phyloP scores from a whole-genome alignment of 2,888 invertebrate species.

The Strigamia crassipes region DNA sequence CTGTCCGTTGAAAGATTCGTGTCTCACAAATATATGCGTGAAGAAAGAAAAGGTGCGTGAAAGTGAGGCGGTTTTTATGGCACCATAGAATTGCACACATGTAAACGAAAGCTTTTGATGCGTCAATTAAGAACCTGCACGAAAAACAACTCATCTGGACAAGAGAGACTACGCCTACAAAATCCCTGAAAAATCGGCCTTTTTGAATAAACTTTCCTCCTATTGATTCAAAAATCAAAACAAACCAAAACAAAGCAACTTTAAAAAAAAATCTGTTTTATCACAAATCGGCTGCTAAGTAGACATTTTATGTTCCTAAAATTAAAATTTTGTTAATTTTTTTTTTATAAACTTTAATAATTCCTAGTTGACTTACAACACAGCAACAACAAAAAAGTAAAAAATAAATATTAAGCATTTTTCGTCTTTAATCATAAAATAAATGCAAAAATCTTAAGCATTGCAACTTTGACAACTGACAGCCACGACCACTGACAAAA shows the following conservation, averaged over 20 bases:
- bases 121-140: conserved; percentile 33
- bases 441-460: background rate
- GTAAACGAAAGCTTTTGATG: conserved; percentile 32
- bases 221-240: background rate
- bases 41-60: background rate
- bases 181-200: background rate
- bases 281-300: no score
- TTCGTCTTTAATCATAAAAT: background rate
- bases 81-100: conserved; percentile 32
- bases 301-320: no score
- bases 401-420: background rate
- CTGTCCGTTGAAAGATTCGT: conserved; percentile 41
- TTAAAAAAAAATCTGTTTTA: background rate
- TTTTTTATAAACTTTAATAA: no score
- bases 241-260: background rate
- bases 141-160: conserved; percentile 34
- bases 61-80: conserved; percentile 24
- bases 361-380: background rate
- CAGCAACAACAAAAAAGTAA: background rate
- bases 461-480: conserved; percentile 24
- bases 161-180: conserved; percentile 8
- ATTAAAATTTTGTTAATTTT: no score
- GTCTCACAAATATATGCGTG: conserved; percentile 20
- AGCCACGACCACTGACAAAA: conserved; percentile 36
- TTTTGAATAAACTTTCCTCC: background rate